phyloP scores from a whole-genome alignment of 2,888 invertebrate genomes.

The Melanchra persicariae region DNA sequence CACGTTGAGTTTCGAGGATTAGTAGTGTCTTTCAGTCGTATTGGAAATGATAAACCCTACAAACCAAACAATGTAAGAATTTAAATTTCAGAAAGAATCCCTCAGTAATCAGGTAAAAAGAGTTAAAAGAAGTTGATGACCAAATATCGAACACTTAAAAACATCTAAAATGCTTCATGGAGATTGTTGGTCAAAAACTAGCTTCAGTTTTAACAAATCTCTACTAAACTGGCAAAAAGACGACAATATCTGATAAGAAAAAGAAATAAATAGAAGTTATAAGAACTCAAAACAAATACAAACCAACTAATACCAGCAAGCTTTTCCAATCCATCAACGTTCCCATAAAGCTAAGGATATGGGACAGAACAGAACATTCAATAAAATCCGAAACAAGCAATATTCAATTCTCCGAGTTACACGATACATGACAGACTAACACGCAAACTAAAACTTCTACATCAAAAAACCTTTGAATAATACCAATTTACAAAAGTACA shows the following conservation, averaged over 20 bases:
- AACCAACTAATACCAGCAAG: neutral
- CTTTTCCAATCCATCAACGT: neutral
- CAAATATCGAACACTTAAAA: too few relatives aligned
- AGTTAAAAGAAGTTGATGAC: too few relatives aligned
- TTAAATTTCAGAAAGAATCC: too few relatives aligned
- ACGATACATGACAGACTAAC: slow-evolving; percentile 60
- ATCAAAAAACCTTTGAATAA: slow-evolving; percentile 53
- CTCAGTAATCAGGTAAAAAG: too few relatives aligned
- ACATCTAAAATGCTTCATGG: too few relatives aligned
- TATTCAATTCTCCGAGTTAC: slow-evolving; percentile 44
- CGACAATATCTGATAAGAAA: neutral
- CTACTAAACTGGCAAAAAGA: neutral
- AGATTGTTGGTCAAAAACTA: too few relatives aligned
- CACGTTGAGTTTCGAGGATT: neutral
- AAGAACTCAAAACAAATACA: neutral
- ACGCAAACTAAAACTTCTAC: slow-evolving; percentile 63
- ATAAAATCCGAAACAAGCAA: slow-evolving; percentile 26
- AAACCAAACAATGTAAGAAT: too few relatives aligned
- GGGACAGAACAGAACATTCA: slow-evolving; percentile 29
- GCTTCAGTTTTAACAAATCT: too few relatives aligned
- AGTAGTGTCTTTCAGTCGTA: neutral
- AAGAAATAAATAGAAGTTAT: neutral
- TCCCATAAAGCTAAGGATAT: neutral
- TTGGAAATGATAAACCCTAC: neutral
- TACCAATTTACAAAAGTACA: slow-evolving; percentile 70